These are phyloP conservation scores for Sandelia bainsii DNA, from an alignment of 2,797 vertebrate species.

Conservation along the genomic window DNA sequence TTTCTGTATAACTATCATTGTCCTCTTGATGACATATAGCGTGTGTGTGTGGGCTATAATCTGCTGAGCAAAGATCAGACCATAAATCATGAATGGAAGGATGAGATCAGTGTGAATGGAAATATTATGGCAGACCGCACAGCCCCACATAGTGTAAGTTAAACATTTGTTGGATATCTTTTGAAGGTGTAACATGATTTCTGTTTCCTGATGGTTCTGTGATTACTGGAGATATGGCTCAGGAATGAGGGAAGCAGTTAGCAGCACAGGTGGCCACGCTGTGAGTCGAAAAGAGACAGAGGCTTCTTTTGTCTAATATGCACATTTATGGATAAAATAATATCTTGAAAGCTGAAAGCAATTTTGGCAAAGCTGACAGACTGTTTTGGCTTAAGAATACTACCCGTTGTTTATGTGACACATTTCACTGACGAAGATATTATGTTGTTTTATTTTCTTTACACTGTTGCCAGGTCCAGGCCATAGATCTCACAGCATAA, in stretches of 20 bases:
- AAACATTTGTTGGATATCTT: conserved; percentile 56
- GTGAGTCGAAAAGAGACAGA: conserved; percentile 47
- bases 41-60: conserved; percentile 56
- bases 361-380: conserved; percentile 49
- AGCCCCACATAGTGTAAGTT: conserved; percentile 27
- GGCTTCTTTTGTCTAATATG: conserved; percentile 60
- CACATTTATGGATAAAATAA: conserved; percentile 50
- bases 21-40: conserved; percentile 61
- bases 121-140: conserved; percentile 57
- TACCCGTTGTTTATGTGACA: conserved; percentile 47
- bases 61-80: conserved; percentile 46
- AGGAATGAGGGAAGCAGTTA: conserved; percentile 52
- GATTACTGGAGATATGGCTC: conserved; percentile 49
- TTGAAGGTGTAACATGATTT: conserved; percentile 70
- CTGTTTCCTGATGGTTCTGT: conserved; percentile 47
- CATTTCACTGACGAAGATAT: conserved; percentile 27
- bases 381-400: conserved; percentile 36
- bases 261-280: conserved; percentile 63
- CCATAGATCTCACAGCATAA: conserved; percentile 10
- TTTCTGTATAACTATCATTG: conserved; percentile 71
- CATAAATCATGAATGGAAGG: conserved; percentile 57
- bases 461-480: neutral
- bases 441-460: conserved; percentile 30
- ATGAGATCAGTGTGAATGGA: conserved; percentile 49
- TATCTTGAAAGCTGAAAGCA: conserved; percentile 43